A percentile compares a stretch with the other conserved stretches of the same genome.
phyloP scores from a whole-genome alignment of 2,797 vertebrate genomes.

The Gouania willdenowi region DNA sequence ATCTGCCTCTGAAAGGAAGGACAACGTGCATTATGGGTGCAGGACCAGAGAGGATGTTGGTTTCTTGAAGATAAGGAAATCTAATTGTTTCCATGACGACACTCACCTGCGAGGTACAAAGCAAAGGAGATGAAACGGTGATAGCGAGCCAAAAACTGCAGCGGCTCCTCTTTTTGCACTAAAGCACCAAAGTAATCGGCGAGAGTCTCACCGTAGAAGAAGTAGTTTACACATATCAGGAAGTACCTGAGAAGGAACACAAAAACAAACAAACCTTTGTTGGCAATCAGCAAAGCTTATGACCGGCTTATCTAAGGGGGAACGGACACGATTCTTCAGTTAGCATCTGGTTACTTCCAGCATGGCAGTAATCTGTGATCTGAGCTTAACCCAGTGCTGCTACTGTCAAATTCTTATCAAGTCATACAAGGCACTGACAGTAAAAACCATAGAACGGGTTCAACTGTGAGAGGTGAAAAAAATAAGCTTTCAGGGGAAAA shows the following conservation, averaged over 20 bases:
- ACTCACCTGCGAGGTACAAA: conserved; percentile 90
- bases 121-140: conserved; percentile 98
- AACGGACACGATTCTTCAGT: conserved; percentile 31
- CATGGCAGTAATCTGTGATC: conserved; percentile 71
- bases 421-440: too few species aligned
- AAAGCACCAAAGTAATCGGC: conserved; percentile 93
- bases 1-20: too few species aligned
- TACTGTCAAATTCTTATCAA: not conserved
- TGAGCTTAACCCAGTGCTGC: conserved; percentile 8
- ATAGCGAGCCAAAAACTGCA: conserved; percentile 95
- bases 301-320: conserved; percentile 5
- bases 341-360: conserved; percentile 51
- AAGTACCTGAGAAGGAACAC: conserved; percentile 86
- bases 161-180: conserved; percentile 92
- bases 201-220: conserved; percentile 97
- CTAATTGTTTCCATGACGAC: not conserved
- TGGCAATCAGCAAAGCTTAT: too few species aligned
- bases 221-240: conserved; percentile 96
- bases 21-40: too few species aligned
- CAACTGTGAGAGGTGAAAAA: too few species aligned
- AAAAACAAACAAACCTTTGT: too few species aligned
- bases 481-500: too few species aligned
- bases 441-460: too few species aligned
- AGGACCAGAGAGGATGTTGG: too few species aligned
- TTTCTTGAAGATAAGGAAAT: too few species aligned